Base-by-base conservation (phyloP, 2,113 vertebrate species). In the Rhipidura dahli region DNA sequence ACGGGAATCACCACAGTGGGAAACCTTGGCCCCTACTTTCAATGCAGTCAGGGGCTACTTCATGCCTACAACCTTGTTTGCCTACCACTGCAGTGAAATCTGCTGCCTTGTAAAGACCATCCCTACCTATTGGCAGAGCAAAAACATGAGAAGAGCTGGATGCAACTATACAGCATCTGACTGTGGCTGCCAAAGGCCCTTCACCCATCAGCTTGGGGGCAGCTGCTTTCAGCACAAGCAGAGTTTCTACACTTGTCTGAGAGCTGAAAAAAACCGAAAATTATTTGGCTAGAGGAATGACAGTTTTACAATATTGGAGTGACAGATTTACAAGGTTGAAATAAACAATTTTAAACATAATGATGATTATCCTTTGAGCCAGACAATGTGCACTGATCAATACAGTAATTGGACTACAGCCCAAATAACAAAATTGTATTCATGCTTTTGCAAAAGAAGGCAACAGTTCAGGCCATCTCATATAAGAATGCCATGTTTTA, bases 291-390 rank as follows among this genome's bases (percentile, higher is more conserved):
- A 42, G 28, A 93, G 8, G 18, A 89, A 11, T 50, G 31, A 30
- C 30, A 89, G 26, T 37, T 70, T 65, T 87, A 56, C 73, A 92
- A 86, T 79, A 28, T 56, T 71, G 37, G 57, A 89, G 15, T 45
- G n/a, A 33, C 30, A 89, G 26, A 30, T 68, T 70, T 87, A 65
- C 71, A 92, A 86, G 79, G 26, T 53, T 69, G 35, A 90, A 94
- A 88, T 42, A 91, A 93, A 49, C 31, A 57, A 63, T 82, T 94
- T 68, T 56, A 76, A 64, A 75, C 8, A 49, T 10, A 57, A 75
- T 51, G 13, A 84, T 57, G 77, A 47, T 75, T 94, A 73, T 31
- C n/a, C 47, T 45, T 82, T 6, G 33, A 93, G 47, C 23, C 57
- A 72, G 57, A 69, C 68, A 91, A 39, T n/a, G 40, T 60, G 12